phyloP scores from a whole-genome alignment of 1,140 invertebrate genomes.

The Drosophila varians region DNA sequence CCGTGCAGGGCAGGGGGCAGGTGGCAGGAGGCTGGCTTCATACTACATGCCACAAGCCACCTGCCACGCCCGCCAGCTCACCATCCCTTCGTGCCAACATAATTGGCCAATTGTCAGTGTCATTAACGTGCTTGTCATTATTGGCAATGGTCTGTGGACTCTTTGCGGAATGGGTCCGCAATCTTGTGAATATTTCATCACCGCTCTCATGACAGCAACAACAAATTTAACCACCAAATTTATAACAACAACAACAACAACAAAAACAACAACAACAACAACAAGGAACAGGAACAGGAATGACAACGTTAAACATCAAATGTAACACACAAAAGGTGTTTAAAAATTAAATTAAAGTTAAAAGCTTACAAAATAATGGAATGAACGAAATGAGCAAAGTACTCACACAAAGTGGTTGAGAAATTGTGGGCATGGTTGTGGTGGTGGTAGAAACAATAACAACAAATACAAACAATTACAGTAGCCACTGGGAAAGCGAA shows the following conservation, averaged over 20 bases:
- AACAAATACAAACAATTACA: conserved; percentile 36
- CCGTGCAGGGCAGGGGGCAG: neutral
- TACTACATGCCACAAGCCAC: neutral
- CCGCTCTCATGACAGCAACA: conserved; percentile 28
- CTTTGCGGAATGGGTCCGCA: conserved; percentile 13
- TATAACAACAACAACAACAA: conserved; percentile 1
- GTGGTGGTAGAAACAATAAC: neutral
- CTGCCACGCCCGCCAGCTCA: neutral
- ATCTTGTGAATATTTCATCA: conserved; percentile 74
- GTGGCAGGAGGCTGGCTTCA: neutral
- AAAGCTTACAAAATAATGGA: conserved; percentile 76
- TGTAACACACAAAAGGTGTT: conserved; percentile 70
- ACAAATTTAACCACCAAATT: conserved; percentile 10
- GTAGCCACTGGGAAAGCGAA: conserved; percentile 5
- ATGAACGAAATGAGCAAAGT: conserved; percentile 63
- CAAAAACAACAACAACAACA: no score
- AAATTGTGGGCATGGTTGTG: conserved; percentile 4
- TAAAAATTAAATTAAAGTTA: conserved; percentile 82
- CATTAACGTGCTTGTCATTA: conserved; percentile 67
- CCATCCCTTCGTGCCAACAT: conserved; percentile 38
- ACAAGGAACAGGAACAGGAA: conserved; percentile 21
- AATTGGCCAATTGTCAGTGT: conserved; percentile 74
- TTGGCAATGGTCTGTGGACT: conserved; percentile 32
- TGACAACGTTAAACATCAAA: conserved; percentile 61
- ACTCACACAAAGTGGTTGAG: conserved; percentile 31